Evolutionary conservation across 2,888 invertebrate genomes (phyloP), one percentile per base, ranked within the genome.

Genomic region (Leptopilina drosophilae): DNA sequence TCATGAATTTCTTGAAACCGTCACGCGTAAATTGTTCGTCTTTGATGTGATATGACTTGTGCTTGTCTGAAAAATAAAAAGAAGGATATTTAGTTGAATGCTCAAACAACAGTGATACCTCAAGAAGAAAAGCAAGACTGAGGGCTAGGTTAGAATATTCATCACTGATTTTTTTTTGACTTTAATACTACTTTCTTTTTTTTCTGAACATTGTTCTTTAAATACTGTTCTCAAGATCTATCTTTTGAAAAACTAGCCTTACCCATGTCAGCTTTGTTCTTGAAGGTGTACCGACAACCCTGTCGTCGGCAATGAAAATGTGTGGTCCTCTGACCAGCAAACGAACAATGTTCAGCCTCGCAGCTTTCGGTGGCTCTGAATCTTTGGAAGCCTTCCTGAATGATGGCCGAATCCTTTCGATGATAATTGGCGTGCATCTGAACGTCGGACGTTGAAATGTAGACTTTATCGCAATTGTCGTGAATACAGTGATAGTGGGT

Each of bases 251-350:
- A 78, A 73, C 64, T 73, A 76, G 40, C 73, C 95, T 94, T 93
- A 99, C 98, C 99, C 98, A 99, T 99, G 93, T 99, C 99, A 87
- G 98, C 98, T 92, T 99, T 99, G 92, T 99, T 99, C 93, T 99
- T 99, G 93, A 99, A 99, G 0, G 98, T 99, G 90, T 96, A 98
- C 85, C 96, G 96, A 92, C 99, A 99, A 12, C 96, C 96, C 77
- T 96, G 93, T 87, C 99, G 93, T 83, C 98, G 93, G 92, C 99
- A 99, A 91, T 99, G 99, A 92, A 99, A 99, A 91, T 99, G 99
- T 8, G 99, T 99, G 78, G 98, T 99, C 86, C 98, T 94, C 92
- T 98, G 98, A 0, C 98, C 97, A 89, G 96, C 96, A 92, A 98
- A 99, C 59, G 97, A 95, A 91, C 99, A 99, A 89, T 96, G 95